Evolutionary conservation across 2,888 invertebrate genomes (phyloP).

Genomic region (Sialis fuliginosa): DNA sequence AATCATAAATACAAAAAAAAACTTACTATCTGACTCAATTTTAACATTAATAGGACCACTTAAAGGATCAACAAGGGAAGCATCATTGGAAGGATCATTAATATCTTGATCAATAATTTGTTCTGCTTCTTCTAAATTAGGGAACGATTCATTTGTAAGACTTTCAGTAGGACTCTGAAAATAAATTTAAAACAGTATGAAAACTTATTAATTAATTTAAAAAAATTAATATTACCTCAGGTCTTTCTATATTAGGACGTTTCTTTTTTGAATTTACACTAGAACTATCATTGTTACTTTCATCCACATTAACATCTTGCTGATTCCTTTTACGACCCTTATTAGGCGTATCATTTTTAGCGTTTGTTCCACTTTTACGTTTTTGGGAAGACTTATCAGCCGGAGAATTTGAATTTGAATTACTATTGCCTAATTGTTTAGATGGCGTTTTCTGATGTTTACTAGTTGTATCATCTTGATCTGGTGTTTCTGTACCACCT

Average conservation of each 20-base stretch:
- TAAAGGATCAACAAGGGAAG: conserved; percentile 7
- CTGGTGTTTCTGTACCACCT: conserved; percentile 39
- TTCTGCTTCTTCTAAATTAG: conserved; percentile 50
- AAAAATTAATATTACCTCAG: conserved; percentile 15
- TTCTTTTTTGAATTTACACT: conserved; percentile 23
- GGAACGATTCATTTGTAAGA: conserved; percentile 70
- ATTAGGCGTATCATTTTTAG: conserved; percentile 32
- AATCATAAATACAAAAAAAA: not conserved
- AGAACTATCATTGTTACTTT: conserved; percentile 14
- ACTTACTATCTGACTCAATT: conserved; percentile 2
- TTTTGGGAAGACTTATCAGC: conserved; percentile 17
- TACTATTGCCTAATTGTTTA: conserved; percentile 19
- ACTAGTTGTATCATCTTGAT: conserved; percentile 21
- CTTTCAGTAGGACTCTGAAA: conserved; percentile 66
- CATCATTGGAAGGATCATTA: conserved; percentile 23
- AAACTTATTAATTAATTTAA: not conserved
- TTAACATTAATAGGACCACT: conserved; percentile 5
- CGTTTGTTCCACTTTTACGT: conserved; percentile 22
- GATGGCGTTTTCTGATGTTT: conserved; percentile 28
- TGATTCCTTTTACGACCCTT: conserved; percentile 34
- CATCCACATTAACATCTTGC: conserved; percentile 12
- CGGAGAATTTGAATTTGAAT: conserved; percentile 17
- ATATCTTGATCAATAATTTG: conserved; percentile 21
- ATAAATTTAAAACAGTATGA: conserved; percentile 15
- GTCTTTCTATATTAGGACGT: conserved; percentile 19